A percentile compares a stretch with the other conserved stretches of the same genome.
Evolutionary conservation across 2,888 invertebrate genomes (phyloP).

Genomic region (Chloroclystis v-ata): DNA sequence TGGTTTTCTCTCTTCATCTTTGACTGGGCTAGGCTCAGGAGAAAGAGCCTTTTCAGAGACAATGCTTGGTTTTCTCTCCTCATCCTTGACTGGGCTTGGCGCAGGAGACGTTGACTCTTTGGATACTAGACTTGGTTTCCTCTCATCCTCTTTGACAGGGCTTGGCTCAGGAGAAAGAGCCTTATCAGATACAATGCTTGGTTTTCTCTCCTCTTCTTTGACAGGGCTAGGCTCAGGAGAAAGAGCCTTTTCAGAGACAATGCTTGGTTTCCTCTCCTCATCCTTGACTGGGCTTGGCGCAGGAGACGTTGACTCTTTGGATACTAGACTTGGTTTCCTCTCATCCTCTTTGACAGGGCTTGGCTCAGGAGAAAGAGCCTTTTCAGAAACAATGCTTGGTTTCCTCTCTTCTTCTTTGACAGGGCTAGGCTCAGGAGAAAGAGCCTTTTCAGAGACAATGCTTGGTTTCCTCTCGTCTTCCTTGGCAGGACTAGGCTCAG

Average conservation of each 20-base stretch:
- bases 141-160: not conserved
- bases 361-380: no score
- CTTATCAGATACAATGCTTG: constrained; percentile 8
- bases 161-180: constrained; percentile 5
- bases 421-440: constrained; percentile 11
- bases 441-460: constrained; percentile 6
- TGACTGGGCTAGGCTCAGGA: no score
- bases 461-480: constrained; percentile 10
- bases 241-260: constrained; percentile 3
- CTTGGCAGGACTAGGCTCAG: constrained; percentile 6
- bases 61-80: no score
- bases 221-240: constrained; percentile 7
- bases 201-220: constrained; percentile 9
- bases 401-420: not conserved
- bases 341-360: constrained; percentile 12
- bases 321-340: constrained; percentile 8
- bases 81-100: constrained; percentile 8
- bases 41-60: no score
- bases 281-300: constrained; percentile 7
- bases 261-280: not conserved
- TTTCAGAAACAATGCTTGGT: constrained; percentile 1
- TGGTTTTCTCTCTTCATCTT: no score
- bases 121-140: not conserved
- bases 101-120: no score
- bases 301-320: constrained; percentile 5